Evolutionary conservation across 2,113 vertebrate species (phyloP).

Genomic region (Fregetta grallaria): DNA sequence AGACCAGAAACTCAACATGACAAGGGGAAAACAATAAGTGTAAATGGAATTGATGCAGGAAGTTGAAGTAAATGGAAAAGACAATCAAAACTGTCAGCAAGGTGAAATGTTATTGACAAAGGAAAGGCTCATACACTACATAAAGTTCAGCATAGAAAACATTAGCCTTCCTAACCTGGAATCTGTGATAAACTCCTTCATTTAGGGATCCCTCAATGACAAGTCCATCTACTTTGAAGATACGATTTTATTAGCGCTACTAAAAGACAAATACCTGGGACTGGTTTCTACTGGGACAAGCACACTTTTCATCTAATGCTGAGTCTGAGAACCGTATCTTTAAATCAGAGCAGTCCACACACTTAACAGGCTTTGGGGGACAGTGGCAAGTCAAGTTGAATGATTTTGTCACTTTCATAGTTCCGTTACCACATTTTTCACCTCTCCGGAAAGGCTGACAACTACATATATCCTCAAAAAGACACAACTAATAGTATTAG

Average conservation of each 20-base stretch:
- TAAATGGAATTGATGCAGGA: background rate
- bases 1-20: background rate
- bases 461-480: background rate
- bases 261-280: background rate
- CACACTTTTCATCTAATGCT: background rate
- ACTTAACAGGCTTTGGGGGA: background rate
- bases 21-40: background rate
- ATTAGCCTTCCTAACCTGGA: background rate
- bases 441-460: background rate
- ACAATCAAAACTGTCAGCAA: background rate
- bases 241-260: background rate
- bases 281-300: background rate
- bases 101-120: background rate
- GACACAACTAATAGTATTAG: background rate
- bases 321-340: background rate
- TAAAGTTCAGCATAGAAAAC: background rate
- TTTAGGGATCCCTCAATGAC: background rate
- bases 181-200: background rate
- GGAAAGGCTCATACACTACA: background rate
- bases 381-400: background rate
- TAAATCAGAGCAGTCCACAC: background rate
- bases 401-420: background rate
- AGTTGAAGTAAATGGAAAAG: background rate
- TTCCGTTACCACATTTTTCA: background rate
- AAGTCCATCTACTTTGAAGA: background rate